phyloP scores from a whole-genome alignment of 2,797 vertebrate species.

The Gambelia wislizenii region DNA sequence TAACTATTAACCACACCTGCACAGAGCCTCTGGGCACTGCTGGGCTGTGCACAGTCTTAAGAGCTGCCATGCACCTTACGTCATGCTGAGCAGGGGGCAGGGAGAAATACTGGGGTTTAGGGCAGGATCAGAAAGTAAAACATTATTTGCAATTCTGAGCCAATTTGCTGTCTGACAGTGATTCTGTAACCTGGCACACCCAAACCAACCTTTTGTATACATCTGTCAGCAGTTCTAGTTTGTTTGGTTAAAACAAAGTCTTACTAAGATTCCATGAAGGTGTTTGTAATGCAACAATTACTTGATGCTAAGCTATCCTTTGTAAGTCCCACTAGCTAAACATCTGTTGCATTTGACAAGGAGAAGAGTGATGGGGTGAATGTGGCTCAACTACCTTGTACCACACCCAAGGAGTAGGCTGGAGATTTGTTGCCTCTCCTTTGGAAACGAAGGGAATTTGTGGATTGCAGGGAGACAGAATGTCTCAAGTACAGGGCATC shows the following conservation, averaged over 20 bases:
- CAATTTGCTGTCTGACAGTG: conserved; percentile 57
- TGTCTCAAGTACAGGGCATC: background rate
- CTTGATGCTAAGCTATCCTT: conserved; percentile 41
- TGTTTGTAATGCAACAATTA: conserved; percentile 42
- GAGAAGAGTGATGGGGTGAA: background rate
- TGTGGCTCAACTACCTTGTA: background rate
- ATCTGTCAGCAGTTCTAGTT: conserved; percentile 51
- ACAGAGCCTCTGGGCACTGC: conserved; percentile 65
- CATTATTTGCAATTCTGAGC: conserved; percentile 31
- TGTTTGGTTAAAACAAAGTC: conserved; percentile 55
- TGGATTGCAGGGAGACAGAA: background rate
- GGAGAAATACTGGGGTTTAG: conserved; percentile 59
- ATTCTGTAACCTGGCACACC: conserved; percentile 61
- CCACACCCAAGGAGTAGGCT: background rate
- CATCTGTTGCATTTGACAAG: background rate
- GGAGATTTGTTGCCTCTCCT: background rate
- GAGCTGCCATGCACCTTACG: conserved; percentile 64
- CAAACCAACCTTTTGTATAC: conserved; percentile 51
- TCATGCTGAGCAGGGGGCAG: conserved; percentile 57
- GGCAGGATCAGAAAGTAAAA: conserved; percentile 63
- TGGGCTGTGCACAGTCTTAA: conserved; percentile 62
- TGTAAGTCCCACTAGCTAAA: background rate
- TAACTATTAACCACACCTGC: conserved; percentile 73
- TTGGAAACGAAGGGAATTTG: background rate
- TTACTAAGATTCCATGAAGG: conserved; percentile 41